Evolutionary conservation across 2,888 invertebrate genomes (phyloP), one percentile per base, ranked within the genome.

Genomic region (Ornithoptera priamus): DNA sequence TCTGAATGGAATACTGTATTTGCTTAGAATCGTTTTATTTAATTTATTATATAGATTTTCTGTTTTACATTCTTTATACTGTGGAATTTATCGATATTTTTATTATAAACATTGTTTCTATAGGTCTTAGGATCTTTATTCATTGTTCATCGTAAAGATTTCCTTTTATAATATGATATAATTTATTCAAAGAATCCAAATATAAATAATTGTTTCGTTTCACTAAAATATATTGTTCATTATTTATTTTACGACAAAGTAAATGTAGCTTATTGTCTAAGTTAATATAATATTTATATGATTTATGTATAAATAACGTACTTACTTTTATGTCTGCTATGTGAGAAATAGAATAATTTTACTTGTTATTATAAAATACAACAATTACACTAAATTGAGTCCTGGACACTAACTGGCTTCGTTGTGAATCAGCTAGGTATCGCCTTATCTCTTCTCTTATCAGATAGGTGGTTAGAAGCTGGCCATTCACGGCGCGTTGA

Each of bases 391-490:
- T 46, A 24, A 61, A 67, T 60, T 64, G 42, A 57, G 30, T 53
- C 36, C 46, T 63, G 46, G 30, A 17, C 50, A 58, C 65, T 18
- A 57, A 53, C 61, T 12, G 17, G 39, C 70, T 74, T 73, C 73
- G 75, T 79, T 85, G 79, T 91, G 90, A 89, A 82, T 89, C 87
- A 89, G 77, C 80, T 81, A 81, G 78, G 80, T 83, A 84, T 85
- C 82, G 84, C 76, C 82, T 88, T 91, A 91, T 91, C 91, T 83
- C 74, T 71, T 72, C 72, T 78, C 82, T 91, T 92, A 91, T 92
- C 92, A 88, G 90, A 89, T 92, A 90, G 73, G 81, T 75, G 72
- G 76, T 74, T 73, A 74, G 72, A 74, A 72, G 76, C 72, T 73
- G 74, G 75, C 73, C 72, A 74, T 70, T 72, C 73, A 77, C 75